Evolutionary conservation across 2,888 invertebrate genomes (phyloP).

Genomic region (Euproctis similis): DNA sequence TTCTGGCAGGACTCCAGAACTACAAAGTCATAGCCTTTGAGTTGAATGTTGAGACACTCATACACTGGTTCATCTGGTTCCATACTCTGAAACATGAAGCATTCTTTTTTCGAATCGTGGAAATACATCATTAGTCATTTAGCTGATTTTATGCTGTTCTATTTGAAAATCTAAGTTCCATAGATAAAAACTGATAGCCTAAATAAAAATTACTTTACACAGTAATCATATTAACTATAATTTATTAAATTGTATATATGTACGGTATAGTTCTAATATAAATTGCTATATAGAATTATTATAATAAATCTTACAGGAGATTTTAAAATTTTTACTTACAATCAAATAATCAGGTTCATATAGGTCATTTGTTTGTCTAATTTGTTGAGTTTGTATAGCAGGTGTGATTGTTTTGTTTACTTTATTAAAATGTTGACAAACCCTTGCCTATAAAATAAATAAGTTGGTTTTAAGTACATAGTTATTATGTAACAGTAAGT

Average conservation of each 20-base stretch:
- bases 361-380: conserved; percentile 52
- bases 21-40: conserved; percentile 89
- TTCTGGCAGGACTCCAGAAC: conserved; percentile 87
- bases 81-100: conserved; percentile 73
- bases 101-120: too few species aligned
- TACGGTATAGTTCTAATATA: too few species aligned
- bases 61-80: conserved; percentile 83
- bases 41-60: conserved; percentile 83
- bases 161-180: too few species aligned
- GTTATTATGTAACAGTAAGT: too few species aligned
- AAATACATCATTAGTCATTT: too few species aligned
- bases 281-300: too few species aligned
- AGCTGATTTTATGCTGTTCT: too few species aligned
- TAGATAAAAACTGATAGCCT: too few species aligned
- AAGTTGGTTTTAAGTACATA: neutral
- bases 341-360: conserved; percentile 86
- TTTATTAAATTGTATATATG: too few species aligned
- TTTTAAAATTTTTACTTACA: conserved; percentile 76
- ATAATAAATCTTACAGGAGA: too few species aligned
- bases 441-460: conserved; percentile 32
- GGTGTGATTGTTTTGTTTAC: conserved; percentile 9
- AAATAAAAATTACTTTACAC: too few species aligned
- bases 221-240: too few species aligned
- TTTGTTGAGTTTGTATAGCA: conserved; percentile 27
- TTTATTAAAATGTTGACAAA: conserved; percentile 20